These are phyloP conservation scores for Hydraecia micacea DNA, from an alignment of 2,888 invertebrate genomes.

Conservation along the genomic window DNA sequence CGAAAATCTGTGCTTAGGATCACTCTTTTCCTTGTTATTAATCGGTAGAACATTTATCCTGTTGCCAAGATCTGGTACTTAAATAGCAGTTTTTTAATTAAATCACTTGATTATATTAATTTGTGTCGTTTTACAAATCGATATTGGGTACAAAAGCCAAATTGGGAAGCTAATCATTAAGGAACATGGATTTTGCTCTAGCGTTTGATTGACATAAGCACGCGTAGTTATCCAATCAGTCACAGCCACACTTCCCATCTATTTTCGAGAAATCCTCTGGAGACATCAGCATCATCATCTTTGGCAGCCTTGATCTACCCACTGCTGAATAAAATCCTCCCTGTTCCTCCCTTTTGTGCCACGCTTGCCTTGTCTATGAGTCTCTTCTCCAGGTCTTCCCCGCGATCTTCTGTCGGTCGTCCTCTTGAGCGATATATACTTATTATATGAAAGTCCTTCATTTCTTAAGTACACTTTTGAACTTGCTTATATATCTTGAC, in stretches of 20 bases:
- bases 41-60: constrained; percentile 20
- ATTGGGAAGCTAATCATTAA: background rate
- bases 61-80: constrained; percentile 1
- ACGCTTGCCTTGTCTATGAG: too few relatives aligned
- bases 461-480: background rate
- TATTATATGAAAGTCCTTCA: background rate
- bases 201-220: constrained; percentile 20
- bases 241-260: too few relatives aligned
- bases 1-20: constrained; percentile 2
- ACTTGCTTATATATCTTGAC: background rate
- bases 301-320: too few relatives aligned
- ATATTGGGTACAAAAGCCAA: background rate
- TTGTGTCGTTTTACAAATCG: background rate
- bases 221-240: background rate
- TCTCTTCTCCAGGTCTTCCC: too few relatives aligned
- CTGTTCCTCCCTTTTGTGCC: too few relatives aligned
- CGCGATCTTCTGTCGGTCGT: background rate
- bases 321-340: too few relatives aligned
- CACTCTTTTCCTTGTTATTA: background rate
- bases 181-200: background rate
- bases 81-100: background rate
- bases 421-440: background rate
- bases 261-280: too few relatives aligned
- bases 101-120: background rate
- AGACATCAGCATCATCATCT: too few relatives aligned